Conservation (phyloP, 1,140 invertebrate species). For the Grapholita molesta region DNA sequence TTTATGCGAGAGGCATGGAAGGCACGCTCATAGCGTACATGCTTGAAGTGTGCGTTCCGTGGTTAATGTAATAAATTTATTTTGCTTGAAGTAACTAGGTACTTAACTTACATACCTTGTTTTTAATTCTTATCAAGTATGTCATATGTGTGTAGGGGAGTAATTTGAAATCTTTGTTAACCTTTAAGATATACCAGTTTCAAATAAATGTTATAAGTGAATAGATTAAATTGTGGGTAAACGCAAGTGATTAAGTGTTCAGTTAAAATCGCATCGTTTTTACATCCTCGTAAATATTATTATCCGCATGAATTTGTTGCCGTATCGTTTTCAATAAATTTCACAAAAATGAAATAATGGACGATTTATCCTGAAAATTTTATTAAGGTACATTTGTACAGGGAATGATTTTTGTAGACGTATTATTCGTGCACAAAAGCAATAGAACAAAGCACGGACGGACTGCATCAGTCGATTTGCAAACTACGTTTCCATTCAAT, state of each 20-base stretch:
- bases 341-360: constrained; percentile 13
- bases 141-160: no score
- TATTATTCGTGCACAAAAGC: constrained; percentile 5
- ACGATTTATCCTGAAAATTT: neutral
- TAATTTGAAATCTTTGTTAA: no score
- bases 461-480: constrained; percentile 26
- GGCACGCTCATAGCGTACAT: no score
- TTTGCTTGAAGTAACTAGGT: no score
- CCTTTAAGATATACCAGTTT: no score
- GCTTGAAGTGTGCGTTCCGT: no score
- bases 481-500: constrained; percentile 42
- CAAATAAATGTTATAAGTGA: no score
- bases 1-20: no score
- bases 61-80: no score
- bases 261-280: neutral
- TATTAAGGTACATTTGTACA: neutral
- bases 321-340: constrained; percentile 16
- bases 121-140: no score
- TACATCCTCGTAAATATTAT: neutral
- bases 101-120: no score
- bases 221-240: no score
- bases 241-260: neutral
- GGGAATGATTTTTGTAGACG: constrained; percentile 9
- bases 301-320: neutral
- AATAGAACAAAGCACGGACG: constrained; percentile 26